Percentiles rank a stretch among this genome's conserved stretches.
phyloP scores from a whole-genome alignment of 2,888 invertebrate genomes.

The Nymphalis urticae region DNA sequence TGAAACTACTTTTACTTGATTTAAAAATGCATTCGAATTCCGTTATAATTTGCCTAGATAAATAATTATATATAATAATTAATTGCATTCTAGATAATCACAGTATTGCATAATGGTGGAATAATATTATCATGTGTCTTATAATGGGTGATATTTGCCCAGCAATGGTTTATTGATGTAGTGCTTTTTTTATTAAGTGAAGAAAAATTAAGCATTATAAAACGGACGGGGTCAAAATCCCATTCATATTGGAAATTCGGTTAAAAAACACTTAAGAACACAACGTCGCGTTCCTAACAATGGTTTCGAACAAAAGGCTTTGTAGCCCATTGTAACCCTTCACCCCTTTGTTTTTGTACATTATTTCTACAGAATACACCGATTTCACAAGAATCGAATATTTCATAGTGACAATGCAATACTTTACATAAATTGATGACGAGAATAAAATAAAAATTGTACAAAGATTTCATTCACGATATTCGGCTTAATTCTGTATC shows the following conservation, averaged over 20 bases:
- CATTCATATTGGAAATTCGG: slow-evolving; percentile 11
- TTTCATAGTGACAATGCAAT: slow-evolving; percentile 12
- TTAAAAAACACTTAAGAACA: slow-evolving; percentile 10
- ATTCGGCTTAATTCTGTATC: no score
- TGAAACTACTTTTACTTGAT: no score
- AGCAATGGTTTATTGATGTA: no score
- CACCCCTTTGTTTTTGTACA: slow-evolving; percentile 9
- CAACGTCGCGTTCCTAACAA: slow-evolving; percentile 12
- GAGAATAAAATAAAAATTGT: no score
- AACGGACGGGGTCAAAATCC: slow-evolving; percentile 2
- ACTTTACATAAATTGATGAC: neutral
- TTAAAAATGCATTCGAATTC: no score
- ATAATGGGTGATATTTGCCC: no score
- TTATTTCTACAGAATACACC: slow-evolving; percentile 9
- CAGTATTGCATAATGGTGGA: no score
- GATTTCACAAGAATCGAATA: slow-evolving; percentile 10
- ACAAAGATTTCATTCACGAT: no score
- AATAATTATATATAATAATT: no score
- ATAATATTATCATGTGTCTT: no score
- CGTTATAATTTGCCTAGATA: no score
- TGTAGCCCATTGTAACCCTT: slow-evolving; percentile 2
- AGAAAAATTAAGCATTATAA: neutral
- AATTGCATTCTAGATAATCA: no score
- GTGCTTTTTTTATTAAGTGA: neutral
- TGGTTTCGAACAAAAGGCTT: slow-evolving; percentile 8